Conservation (phyloP, 2,888 invertebrate species). For the Clistopyga incitator region DNA sequence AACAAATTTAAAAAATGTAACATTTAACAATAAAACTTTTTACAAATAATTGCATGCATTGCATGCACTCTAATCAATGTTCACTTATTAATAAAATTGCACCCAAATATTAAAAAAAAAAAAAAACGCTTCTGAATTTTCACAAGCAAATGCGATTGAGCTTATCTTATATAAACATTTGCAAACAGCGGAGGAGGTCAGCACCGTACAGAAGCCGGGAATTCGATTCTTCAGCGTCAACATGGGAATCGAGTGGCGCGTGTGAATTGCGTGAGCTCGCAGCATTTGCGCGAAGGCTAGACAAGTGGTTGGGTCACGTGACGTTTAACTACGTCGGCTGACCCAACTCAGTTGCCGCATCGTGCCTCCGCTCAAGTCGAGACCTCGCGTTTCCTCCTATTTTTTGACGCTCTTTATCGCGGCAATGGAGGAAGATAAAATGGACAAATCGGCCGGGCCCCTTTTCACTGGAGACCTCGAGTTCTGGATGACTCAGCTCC, state of each 20-base stretch:
- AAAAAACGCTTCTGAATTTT: too few species aligned
- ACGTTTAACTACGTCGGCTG: not conserved
- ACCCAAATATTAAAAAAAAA: too few species aligned
- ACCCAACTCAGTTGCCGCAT: not conserved
- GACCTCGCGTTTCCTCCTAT: not conserved
- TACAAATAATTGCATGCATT: too few species aligned
- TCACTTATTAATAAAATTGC: too few species aligned
- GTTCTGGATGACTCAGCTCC: slow-evolving; percentile 90
- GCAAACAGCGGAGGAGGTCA: not conserved
- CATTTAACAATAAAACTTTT: too few species aligned
- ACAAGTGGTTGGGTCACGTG: not conserved
- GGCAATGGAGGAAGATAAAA: slow-evolving; percentile 49
- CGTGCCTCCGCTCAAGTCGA: not conserved
- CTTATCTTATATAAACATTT: not conserved
- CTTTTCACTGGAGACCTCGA: slow-evolving; percentile 84
- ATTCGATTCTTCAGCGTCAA: not conserved
- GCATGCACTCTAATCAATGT: too few species aligned
- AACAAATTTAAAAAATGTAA: too few species aligned
- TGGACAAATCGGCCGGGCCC: not conserved
- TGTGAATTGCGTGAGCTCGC: not conserved
- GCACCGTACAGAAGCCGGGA: not conserved
- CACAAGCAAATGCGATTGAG: not conserved
- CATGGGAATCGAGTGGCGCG: slow-evolving; percentile 17
- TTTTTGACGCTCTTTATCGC: not conserved
- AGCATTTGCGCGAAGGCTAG: not conserved